These are phyloP conservation scores for Athalia cordata DNA, from an alignment of 2,888 invertebrate species.

Conservation along the genomic window DNA sequence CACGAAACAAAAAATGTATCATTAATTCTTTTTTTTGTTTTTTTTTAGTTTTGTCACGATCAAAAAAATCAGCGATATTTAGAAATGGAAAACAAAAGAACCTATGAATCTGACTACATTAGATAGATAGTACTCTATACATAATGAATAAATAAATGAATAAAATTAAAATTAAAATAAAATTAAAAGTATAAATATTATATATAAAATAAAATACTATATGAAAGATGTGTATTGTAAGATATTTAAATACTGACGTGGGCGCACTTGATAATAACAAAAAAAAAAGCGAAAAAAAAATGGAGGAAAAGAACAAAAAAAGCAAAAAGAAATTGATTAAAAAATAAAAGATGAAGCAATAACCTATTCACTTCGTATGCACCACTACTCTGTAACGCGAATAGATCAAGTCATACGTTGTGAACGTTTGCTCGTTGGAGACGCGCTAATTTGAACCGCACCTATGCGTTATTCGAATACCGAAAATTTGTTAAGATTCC, in stretches of 20 bases:
- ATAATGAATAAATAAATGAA: constrained; percentile 55
- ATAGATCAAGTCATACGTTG: background rate
- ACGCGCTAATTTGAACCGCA: background rate
- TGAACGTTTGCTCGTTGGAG: constrained; percentile 26
- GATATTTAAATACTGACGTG: constrained; percentile 70
- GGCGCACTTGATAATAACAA: constrained; percentile 61
- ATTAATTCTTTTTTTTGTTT: constrained; percentile 23
- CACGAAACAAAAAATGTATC: no score
- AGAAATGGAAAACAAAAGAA: constrained; percentile 49
- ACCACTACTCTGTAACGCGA: background rate
- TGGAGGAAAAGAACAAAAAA: constrained; percentile 39
- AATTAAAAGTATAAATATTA: constrained; percentile 58
- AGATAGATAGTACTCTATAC: constrained; percentile 66
- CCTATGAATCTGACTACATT: constrained; percentile 66
- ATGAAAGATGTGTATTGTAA: constrained; percentile 70
- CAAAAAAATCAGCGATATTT: constrained; percentile 40
- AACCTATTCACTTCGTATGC: constrained; percentile 12
- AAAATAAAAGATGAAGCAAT: constrained; percentile 47
- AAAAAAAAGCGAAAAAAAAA: constrained; percentile 38
- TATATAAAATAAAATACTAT: constrained; percentile 63
- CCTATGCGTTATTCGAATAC: background rate
- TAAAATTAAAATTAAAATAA: constrained; percentile 51
- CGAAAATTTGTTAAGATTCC: no score
- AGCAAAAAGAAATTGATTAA: constrained; percentile 35
- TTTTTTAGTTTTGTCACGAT: constrained; percentile 56